Conservation (phyloP, 2,113 vertebrate species). For the Bufo bufo region DNA sequence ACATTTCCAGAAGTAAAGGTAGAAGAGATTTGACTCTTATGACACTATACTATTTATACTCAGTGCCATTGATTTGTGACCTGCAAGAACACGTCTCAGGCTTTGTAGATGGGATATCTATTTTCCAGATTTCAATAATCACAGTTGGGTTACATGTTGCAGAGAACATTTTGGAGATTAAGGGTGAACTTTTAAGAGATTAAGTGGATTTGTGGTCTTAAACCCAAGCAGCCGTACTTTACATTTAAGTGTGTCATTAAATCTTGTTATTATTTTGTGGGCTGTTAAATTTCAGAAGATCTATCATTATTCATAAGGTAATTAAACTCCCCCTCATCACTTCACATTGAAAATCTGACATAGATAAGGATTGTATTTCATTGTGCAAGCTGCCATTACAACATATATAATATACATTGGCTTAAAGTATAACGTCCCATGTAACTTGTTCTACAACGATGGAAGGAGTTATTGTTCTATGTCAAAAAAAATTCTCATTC, state of each 20-base stretch:
- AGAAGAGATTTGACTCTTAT: not conserved
- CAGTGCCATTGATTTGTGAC: conserved; percentile 37
- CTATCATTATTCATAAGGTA: conserved; percentile 42
- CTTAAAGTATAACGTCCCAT: not conserved
- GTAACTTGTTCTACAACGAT: not conserved
- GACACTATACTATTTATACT: not conserved
- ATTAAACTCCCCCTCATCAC: conserved; percentile 47
- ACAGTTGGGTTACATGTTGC: conserved; percentile 34
- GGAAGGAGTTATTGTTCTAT: not conserved
- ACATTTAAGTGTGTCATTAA: conserved; percentile 57
- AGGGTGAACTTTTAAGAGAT: conserved; percentile 57
- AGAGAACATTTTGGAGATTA: conserved; percentile 56
- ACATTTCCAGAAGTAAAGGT: not conserved
- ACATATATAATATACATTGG: not conserved
- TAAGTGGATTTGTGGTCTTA: conserved; percentile 59
- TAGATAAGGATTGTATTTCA: conserved; percentile 22
- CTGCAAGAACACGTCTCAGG: conserved; percentile 32
- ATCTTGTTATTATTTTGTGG: conserved; percentile 54
- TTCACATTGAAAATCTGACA: conserved; percentile 29
- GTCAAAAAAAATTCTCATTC: not conserved
- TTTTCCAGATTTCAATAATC: conserved; percentile 58
- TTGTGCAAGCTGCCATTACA: not conserved
- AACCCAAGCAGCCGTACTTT: conserved; percentile 48
- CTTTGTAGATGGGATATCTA: conserved; percentile 53
- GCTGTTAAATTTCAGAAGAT: conserved; percentile 50